Evolutionary conservation across 2,888 invertebrate species (phyloP).

Genomic region (Mylabris sibirica): DNA sequence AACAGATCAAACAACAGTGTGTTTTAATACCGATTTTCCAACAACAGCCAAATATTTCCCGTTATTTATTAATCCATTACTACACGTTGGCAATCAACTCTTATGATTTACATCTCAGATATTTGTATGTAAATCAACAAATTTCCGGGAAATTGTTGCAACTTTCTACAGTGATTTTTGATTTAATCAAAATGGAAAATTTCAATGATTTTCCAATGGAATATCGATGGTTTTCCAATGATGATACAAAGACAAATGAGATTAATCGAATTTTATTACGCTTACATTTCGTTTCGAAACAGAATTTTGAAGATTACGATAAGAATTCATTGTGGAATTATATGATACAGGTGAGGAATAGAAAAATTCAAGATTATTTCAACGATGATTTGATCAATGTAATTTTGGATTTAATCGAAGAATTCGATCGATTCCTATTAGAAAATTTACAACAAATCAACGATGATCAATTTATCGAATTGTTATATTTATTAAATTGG

Average conservation of each 20-base stretch:
- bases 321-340: slow-evolving; percentile 61
- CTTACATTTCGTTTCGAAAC: neutral
- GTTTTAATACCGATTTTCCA: slow-evolving; percentile 52
- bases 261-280: neutral
- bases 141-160: neutral
- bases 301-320: neutral
- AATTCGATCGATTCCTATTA: slow-evolving; percentile 62
- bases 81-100: slow-evolving; percentile 57
- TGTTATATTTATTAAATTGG: slow-evolving; percentile 66
- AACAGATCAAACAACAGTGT: slow-evolving; percentile 66
- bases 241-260: neutral
- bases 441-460: slow-evolving; percentile 52
- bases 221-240: slow-evolving; percentile 54
- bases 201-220: slow-evolving; percentile 49
- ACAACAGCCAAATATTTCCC: slow-evolving; percentile 13
- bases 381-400: slow-evolving; percentile 66
- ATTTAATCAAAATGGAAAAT: slow-evolving; percentile 22
- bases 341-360: slow-evolving; percentile 56
- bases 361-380: slow-evolving; percentile 62
- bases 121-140: slow-evolving; percentile 37
- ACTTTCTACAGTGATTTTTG: slow-evolving; percentile 23
- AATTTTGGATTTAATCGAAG: slow-evolving; percentile 63
- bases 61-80: slow-evolving; percentile 57
- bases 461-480: slow-evolving; percentile 58
- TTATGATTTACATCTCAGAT: slow-evolving; percentile 56